Evolutionary conservation across 2,113 vertebrate species (phyloP).

Genomic region (Podiceps cristatus): DNA sequence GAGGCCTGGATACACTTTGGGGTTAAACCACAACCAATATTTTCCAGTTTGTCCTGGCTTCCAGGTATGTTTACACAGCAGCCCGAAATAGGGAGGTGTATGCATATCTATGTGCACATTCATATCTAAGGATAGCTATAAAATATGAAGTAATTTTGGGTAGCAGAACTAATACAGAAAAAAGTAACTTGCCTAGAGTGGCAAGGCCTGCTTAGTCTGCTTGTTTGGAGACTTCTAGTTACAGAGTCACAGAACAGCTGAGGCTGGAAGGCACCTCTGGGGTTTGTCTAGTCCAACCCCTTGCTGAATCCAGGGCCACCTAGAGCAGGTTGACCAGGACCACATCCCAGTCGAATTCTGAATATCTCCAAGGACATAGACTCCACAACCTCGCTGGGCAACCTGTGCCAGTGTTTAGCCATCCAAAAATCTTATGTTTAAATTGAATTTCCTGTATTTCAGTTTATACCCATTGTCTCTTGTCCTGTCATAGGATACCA

Average conservation of each 20-base stretch:
- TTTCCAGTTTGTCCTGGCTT: background rate
- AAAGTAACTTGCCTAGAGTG: background rate
- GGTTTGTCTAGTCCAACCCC: background rate
- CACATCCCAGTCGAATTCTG: background rate
- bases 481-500: background rate
- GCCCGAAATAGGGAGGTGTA: background rate
- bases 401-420: background rate
- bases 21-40: too few relatives aligned
- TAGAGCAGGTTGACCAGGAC: background rate
- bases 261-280: background rate
- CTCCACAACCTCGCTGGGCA: background rate
- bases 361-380: background rate
- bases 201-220: background rate
- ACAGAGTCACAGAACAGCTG: background rate
- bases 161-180: background rate
- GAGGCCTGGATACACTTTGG: too few relatives aligned
- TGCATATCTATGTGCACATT: background rate
- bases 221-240: background rate
- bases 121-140: background rate
- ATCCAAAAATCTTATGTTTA: background rate
- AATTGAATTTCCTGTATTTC: background rate
- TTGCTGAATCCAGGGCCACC: background rate
- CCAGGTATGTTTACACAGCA: background rate
- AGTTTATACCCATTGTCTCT: background rate
- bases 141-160: background rate